Conservation (phyloP, 1,140 invertebrate species). For the Drosophila triauraria region DNA sequence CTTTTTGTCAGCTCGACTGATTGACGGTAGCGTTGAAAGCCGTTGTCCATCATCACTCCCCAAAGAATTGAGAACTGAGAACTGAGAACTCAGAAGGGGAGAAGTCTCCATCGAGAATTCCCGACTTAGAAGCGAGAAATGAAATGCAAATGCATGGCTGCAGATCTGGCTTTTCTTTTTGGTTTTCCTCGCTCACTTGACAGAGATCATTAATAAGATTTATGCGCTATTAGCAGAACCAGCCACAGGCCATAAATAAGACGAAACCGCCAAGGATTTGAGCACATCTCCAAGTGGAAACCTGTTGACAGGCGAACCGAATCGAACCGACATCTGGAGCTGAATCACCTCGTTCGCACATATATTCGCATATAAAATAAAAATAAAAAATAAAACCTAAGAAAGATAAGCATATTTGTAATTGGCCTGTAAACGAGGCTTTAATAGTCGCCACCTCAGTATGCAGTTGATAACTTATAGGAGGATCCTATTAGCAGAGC, state of each 20-base stretch:
- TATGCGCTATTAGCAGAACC: slow-evolving; percentile 82
- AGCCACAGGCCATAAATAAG: slow-evolving; percentile 77
- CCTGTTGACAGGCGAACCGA: slow-evolving; percentile 51
- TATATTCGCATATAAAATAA: slow-evolving; percentile 1
- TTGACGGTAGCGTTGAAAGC: slow-evolving; percentile 75
- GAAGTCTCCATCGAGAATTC: slow-evolving; percentile 9
- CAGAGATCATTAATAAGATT: slow-evolving; percentile 84
- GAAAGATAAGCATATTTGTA: slow-evolving; percentile 37
- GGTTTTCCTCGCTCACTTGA: slow-evolving; percentile 64
- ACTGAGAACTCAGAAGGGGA: slow-evolving; percentile 12
- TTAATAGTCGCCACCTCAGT: slow-evolving; percentile 14
- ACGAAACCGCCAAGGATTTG: slow-evolving; percentile 51
- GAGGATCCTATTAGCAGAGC: no score
- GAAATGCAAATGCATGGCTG: slow-evolving; percentile 51
- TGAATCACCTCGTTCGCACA: slow-evolving; percentile 15
- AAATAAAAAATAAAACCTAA: slow-evolving; percentile 1
- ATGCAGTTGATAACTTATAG: not conserved
- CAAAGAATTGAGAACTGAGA: slow-evolving; percentile 16
- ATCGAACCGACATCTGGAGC: slow-evolving; percentile 22
- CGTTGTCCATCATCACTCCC: slow-evolving; percentile 66
- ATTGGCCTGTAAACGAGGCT: slow-evolving; percentile 55
- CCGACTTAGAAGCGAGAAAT: slow-evolving; percentile 33
- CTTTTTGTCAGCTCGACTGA: slow-evolving; percentile 56
- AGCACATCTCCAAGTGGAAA: slow-evolving; percentile 43
- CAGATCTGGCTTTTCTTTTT: slow-evolving; percentile 24